Base-by-base conservation (phyloP, 2,888 invertebrate genomes). In the Oasisia sp. region DNA sequence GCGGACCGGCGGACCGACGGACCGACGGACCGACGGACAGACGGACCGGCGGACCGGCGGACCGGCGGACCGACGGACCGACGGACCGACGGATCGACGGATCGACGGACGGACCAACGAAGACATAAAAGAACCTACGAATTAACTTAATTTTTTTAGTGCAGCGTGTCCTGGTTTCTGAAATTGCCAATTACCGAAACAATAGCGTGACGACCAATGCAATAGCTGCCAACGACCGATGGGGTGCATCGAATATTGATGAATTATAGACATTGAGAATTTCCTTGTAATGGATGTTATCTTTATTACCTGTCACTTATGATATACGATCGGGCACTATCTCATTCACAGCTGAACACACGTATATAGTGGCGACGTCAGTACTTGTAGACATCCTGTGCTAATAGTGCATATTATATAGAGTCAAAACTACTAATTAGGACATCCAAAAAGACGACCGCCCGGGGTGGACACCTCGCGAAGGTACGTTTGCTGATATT, bases 291-390 rank as follows among this genome's bases (percentile, higher is more conserved):
- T 56, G 14, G 11, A 14, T 56, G 19, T 74, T n/a, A 74, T 27
- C 74, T 74, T 74, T 74, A 74, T 74, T 74, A 74, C 5, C 74
- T 74, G 74, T 74, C 74, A 74, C 74, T 74, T 74, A 74, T 74
- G 74, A 74, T 74, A 74, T 27, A 74, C 74, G 74, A 74, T 27
- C 74, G 27, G 27, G 74, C 74, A 74, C 19, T 74, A 74, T 74
- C 74, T 27, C 74, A 19, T 74, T 74, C 19, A 74, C 74, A 74
- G 7, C 19, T 74, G 74, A 74, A 74, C 74, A 74, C n/a, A 74
- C n/a, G 74, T 27, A 19, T 19, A 74, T 19, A 74, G 74, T 7
- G 27, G 74, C n/a, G 19, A 19, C 19, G 7, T n/a, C n/a, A n/a
- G 27, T 3, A 74, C 74, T 7, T 74, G 74, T 74, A 74, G 27